Percentiles rank a stretch among this genome's conserved stretches.
These are phyloP conservation scores for Dorcus hopei DNA, from an alignment of 2,888 invertebrate species.

Conservation along the genomic window DNA sequence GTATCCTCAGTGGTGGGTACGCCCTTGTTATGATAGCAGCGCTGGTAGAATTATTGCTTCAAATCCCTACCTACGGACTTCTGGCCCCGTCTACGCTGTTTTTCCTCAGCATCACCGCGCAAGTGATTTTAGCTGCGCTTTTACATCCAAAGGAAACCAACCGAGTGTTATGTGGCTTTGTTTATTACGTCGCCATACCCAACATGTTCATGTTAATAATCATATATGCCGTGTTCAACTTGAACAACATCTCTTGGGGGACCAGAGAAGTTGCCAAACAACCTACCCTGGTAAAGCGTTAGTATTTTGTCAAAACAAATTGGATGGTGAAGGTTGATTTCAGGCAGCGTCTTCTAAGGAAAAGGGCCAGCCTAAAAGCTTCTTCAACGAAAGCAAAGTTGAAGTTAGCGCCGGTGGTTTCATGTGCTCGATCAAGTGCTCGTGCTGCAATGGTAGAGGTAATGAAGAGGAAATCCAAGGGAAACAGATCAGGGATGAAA, in stretches of 20 bases:
- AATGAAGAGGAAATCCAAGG: conserved; percentile 23
- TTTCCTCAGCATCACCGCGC: conserved; percentile 67
- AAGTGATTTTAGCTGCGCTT: conserved; percentile 63
- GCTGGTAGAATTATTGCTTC: conserved; percentile 73
- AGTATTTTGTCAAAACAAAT: no score
- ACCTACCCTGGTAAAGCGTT: conserved; percentile 29
- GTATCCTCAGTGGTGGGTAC: conserved; percentile 72
- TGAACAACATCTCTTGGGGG: conserved; percentile 94
- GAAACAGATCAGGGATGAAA: conserved; percentile 26
- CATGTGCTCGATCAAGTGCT: conserved; percentile 47
- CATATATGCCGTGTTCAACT: conserved; percentile 87
- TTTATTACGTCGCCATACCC: conserved; percentile 90
- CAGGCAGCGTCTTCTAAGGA: neutral
- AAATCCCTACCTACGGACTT: conserved; percentile 75
- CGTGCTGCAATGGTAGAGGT: conserved; percentile 50
- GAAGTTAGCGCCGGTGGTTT: no score
- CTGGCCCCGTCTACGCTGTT: conserved; percentile 83
- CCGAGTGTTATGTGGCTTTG: conserved; percentile 68
- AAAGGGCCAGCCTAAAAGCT: conserved; percentile 1
- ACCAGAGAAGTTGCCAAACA: conserved; percentile 68
- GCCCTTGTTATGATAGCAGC: conserved; percentile 87
- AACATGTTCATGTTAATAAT: conserved; percentile 92
- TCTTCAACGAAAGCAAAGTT: neutral
- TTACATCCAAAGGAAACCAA: conserved; percentile 77
- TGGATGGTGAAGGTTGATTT: neutral